These are phyloP conservation scores for Athrips mouffetella DNA, from an alignment of 2,888 invertebrate species.

Conservation along the genomic window DNA sequence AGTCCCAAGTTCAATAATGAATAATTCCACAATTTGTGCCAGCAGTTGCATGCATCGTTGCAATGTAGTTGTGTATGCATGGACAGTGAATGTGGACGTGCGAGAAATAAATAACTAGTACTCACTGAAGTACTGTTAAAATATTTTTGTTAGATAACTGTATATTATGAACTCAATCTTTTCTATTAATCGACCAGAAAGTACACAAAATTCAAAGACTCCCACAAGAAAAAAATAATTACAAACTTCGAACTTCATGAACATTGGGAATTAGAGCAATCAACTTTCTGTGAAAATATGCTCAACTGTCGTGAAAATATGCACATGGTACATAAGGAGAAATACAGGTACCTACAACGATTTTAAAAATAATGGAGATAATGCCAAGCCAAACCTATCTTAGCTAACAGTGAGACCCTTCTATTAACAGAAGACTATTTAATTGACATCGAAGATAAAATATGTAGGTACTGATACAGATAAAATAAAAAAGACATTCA, in stretches of 20 bases:
- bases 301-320: too few species aligned
- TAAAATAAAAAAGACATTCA: neutral
- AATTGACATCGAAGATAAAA: neutral
- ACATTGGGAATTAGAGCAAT: too few species aligned
- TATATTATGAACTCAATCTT: conserved; percentile 31
- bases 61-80: conserved; percentile 45
- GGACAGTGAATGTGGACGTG: conserved; percentile 37
- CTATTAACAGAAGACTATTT: neutral
- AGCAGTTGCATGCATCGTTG: conserved; percentile 48
- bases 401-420: too few species aligned
- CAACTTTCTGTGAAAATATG: too few species aligned
- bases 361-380: too few species aligned
- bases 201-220: too few species aligned
- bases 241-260: too few species aligned
- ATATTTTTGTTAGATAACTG: conserved; percentile 41
- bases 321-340: too few species aligned
- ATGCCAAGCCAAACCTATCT: too few species aligned
- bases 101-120: conserved; percentile 38
- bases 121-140: conserved; percentile 36
- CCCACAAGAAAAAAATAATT: too few species aligned
- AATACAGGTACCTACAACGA: too few species aligned
- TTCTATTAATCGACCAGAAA: too few species aligned
- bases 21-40: conserved; percentile 48
- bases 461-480: neutral
- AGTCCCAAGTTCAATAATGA: conserved; percentile 38